These are phyloP conservation scores for Serranus cabrilla DNA, from an alignment of 2,797 vertebrate genomes.

Conservation along the genomic window DNA sequence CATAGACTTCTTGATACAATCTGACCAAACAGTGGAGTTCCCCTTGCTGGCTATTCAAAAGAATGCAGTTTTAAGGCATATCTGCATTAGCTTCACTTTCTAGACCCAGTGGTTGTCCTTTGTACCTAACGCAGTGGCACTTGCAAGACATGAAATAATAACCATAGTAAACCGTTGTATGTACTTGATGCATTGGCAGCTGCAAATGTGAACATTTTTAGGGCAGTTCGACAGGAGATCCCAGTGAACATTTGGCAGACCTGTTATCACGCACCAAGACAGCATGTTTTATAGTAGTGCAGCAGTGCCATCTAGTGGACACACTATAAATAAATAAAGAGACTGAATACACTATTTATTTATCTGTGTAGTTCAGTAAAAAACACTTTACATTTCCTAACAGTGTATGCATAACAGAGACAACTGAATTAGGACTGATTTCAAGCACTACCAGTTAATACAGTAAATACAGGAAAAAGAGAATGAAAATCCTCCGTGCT, in stretches of 20 bases:
- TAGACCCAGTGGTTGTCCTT: too few species aligned
- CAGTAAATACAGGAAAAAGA: not conserved
- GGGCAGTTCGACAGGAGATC: conserved; percentile 1
- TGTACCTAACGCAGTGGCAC: too few species aligned
- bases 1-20: too few species aligned
- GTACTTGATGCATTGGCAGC: conserved; percentile 17
- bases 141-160: too few species aligned
- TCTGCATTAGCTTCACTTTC: too few species aligned
- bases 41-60: too few species aligned
- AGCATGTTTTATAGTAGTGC: conserved; percentile 3
- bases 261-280: not conserved
- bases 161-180: not conserved
- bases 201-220: conserved; percentile 11
- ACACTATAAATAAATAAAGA: not conserved
- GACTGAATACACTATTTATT: not conserved
- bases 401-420: not conserved
- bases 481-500: conserved; percentile 20
- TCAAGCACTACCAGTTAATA: not conserved
- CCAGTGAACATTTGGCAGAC: conserved; percentile 30
- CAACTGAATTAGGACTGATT: not conserved
- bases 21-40: too few species aligned
- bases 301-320: conserved; percentile 75
- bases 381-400: not conserved
- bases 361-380: not conserved
- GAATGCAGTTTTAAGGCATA: too few species aligned